Percentiles rank a stretch among this genome's conserved stretches.
Evolutionary conservation across 1,140 invertebrate species (phyloP).

Genomic region (Drosophila bipectinata): DNA sequence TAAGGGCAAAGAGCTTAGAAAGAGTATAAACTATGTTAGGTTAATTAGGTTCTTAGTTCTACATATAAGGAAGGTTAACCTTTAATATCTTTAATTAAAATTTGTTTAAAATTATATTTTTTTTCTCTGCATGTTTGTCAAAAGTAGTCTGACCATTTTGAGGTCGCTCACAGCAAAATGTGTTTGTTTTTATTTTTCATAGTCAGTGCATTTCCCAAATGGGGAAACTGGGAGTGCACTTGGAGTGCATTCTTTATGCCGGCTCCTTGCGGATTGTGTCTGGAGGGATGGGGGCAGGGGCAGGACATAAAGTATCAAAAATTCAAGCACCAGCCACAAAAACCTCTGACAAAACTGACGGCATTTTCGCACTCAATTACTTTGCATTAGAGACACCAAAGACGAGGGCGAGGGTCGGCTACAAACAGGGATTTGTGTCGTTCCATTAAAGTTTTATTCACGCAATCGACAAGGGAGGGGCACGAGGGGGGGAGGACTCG

Average conservation of each 20-base stretch:
- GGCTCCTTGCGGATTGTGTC: conserved; percentile 39
- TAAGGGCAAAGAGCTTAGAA: too few species aligned
- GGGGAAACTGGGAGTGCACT: conserved; percentile 50
- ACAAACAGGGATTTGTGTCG: conserved; percentile 78
- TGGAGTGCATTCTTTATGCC: conserved; percentile 50
- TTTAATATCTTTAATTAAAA: too few species aligned
- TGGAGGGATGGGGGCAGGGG: neutral
- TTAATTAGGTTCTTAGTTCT: too few species aligned
- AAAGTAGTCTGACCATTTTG: conserved; percentile 55
- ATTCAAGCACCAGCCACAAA: conserved; percentile 51
- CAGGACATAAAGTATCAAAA: conserved; percentile 46
- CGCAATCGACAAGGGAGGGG: conserved; percentile 64
- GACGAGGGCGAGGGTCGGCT: conserved; percentile 15
- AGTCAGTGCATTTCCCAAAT: conserved; percentile 18
- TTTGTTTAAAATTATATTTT: neutral
- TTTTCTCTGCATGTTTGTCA: conserved; percentile 17
- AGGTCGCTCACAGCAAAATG: conserved; percentile 8
- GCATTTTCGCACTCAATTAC: conserved; percentile 84
- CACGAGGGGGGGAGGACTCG: conserved; percentile 6
- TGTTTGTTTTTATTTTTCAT: conserved; percentile 16
- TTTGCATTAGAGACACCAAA: conserved; percentile 79
- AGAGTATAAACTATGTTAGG: too few species aligned
- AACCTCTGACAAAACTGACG: conserved; percentile 60
- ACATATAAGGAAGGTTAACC: too few species aligned
- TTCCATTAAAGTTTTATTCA: conserved; percentile 84